Base-by-base conservation (phyloP, 2,888 invertebrate species). In the Paralinhomoeus sp. region DNA sequence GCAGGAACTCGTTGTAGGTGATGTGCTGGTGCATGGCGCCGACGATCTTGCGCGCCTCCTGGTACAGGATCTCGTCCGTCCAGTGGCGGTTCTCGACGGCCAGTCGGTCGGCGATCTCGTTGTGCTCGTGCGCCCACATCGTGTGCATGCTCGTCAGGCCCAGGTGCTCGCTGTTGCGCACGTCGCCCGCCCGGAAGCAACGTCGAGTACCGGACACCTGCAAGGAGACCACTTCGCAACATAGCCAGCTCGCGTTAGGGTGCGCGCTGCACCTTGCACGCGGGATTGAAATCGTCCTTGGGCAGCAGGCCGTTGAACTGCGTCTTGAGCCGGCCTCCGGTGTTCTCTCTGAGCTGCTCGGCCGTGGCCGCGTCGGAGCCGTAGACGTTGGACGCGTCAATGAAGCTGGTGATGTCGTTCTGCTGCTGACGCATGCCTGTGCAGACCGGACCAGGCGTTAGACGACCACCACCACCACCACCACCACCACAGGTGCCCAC, bases 381-480 rank as follows among this genome's bases (percentile, higher is more conserved):
- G 46, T 58, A 60, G 44, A 58, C 51, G 17, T 52, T 55, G 12
- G 57, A 59, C 3, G 53, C 57, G 45, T 60, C 58, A 24, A 58
- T 45, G 49, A 0, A 89, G 80, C 47, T 76, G 75, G 57, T 55
- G 45, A 76, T 76, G 62, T 56, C 57, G 47, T 57, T 58, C 45
- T 57, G 47, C 37, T 87, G 85, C 55, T 85, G 85, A 47, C 87
- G 49, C 35, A 55, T 53, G 49, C 56, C 46, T 46, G 39, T 17
- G n/a, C n/a, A n/a, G n/a, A n/a, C n/a, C n/a, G n/a, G n/a, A n/a
- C n/a, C n/a, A n/a, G n/a, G n/a, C n/a, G n/a, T n/a, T n/a, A n/a
- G n/a, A n/a, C n/a, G n/a, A n/a, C n/a, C n/a, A n/a, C n/a, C n/a
- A n/a, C n/a, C n/a, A n/a, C n/a, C n/a, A n/a, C n/a, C n/a, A n/a